Conservation (phyloP, 2,888 invertebrate genomes). For the Perithous albicinctus region DNA sequence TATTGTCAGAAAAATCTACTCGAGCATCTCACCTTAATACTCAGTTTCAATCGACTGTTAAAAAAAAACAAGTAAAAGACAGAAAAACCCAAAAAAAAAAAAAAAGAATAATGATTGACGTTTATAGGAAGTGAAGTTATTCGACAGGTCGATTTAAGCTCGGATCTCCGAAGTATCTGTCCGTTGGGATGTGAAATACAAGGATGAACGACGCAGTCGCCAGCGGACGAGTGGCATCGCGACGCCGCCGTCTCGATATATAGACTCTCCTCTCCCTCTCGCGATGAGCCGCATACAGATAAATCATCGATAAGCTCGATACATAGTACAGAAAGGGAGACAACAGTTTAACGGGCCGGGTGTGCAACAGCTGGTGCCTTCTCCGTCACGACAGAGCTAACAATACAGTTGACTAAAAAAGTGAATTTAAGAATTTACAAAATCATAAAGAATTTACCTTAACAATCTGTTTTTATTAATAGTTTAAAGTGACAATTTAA, state of each 20-base stretch:
- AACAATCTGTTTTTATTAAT: neutral
- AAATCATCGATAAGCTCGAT: constrained; percentile 26
- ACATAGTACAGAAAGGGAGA: neutral
- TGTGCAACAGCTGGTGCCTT: constrained; percentile 28
- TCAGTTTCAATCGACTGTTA: too few species aligned
- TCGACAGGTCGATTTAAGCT: constrained; percentile 5
- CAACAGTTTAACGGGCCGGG: constrained; percentile 8
- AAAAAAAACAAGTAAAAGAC: neutral
- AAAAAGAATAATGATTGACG: too few species aligned
- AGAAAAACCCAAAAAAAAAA: too few species aligned
- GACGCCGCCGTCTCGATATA: constrained; percentile 23
- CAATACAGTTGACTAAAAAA: too few species aligned
- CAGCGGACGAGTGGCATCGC: neutral
- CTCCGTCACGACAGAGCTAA: neutral
- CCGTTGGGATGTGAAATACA: neutral
- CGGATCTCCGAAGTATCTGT: neutral
- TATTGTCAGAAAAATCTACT: too few species aligned
- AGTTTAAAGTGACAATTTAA: neutral
- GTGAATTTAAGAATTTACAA: neutral
- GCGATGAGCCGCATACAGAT: neutral
- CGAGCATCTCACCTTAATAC: too few species aligned
- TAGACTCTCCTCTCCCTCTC: too few species aligned
- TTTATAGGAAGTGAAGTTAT: neutral
- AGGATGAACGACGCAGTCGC: constrained; percentile 26
- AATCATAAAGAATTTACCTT: too few species aligned